Base-by-base conservation (phyloP, 2,113 vertebrate genomes). In the Kryptolebias marmoratus region DNA sequence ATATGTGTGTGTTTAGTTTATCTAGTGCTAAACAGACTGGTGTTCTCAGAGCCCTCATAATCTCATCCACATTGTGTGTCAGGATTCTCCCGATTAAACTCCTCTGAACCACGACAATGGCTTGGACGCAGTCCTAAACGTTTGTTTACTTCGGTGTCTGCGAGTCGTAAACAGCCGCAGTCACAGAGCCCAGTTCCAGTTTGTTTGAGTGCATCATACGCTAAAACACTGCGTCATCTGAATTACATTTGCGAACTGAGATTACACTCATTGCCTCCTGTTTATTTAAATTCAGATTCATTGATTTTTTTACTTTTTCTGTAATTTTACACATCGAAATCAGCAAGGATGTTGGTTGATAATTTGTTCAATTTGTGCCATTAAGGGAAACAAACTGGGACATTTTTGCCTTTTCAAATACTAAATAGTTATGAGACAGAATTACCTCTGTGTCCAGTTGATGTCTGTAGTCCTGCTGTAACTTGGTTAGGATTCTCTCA, bases 371-470 rank as follows among this genome's bases (percentile, higher is more conserved):
- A 54, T 47, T 36, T n/a, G 14, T 22, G 45, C 47, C 5, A 8
- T 62, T 59, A 12, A 42, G 62, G 49, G 11, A 6, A 68, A 2
- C 28, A 54, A 31, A 56, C 12, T 55, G 52, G 31, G 30, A 4
- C 27, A 64, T 60, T 65, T 56, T 15, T 22, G 6, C 2, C 10
- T 60, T 22, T 2, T 31, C 2, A 22, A 8, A 70, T 15, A 36
- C 1, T 55, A 28, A 15, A 60, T 31, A 15, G 0, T 49, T n/a
- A 47, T 9, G 12, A 57, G 1, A 52, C 22, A 42, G 39, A 5
- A 42, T 62, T 93, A 98, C 96, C 95, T 96, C 92, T 75, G 90
- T 89, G 79, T 87, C 32, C 77, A 93, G 83, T 80, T 93, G 93
- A 82, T 92, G 92, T 66, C 83, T 90, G 62, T 93, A 89, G 0